phyloP scores from a whole-genome alignment of 2,888 invertebrate genomes.

The Scaptomyza reducta region DNA sequence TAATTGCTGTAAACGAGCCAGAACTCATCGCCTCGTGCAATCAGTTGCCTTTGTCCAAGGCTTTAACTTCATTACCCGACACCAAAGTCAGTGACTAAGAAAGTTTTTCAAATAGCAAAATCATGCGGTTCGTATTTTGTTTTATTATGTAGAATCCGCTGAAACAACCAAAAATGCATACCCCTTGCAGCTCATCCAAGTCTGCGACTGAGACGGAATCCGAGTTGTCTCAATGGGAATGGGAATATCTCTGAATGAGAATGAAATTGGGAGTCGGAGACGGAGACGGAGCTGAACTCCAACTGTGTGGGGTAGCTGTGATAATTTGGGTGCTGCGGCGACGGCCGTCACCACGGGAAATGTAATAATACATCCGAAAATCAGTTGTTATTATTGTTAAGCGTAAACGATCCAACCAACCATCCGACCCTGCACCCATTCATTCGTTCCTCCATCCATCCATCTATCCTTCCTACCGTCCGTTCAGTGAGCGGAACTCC shows the following conservation, averaged over 20 bases:
- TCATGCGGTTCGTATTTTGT: constrained; percentile 36
- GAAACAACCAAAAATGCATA: constrained; percentile 42
- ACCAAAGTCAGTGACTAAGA: constrained; percentile 38
- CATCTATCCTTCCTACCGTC: constrained; percentile 12
- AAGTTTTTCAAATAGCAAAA: constrained; percentile 34
- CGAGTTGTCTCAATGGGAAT: constrained; percentile 7
- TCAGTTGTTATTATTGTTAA: constrained; percentile 79
- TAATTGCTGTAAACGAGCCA: constrained; percentile 71
- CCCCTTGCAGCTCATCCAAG: constrained; percentile 8
- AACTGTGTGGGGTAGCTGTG: constrained; percentile 71
- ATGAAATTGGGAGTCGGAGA: constrained; percentile 13
- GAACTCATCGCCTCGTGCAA: constrained; percentile 57
- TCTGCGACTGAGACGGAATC: neutral
- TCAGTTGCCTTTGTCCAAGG: constrained; percentile 65
- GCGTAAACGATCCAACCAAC: constrained; percentile 66
- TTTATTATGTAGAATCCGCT: constrained; percentile 9
- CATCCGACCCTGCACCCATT: constrained; percentile 27
- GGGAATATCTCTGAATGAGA: neutral
- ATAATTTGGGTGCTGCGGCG: constrained; percentile 74
- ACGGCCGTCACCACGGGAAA: constrained; percentile 70
- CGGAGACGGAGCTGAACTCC: constrained; percentile 40
- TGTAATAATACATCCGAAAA: constrained; percentile 80
- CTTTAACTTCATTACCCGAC: constrained; percentile 60
- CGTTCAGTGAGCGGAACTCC: constrained; percentile 23
- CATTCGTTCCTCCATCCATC: constrained; percentile 18